These are phyloP conservation scores for Tenthredo livida DNA, from an alignment of 2,888 invertebrate genomes.

Conservation along the genomic window DNA sequence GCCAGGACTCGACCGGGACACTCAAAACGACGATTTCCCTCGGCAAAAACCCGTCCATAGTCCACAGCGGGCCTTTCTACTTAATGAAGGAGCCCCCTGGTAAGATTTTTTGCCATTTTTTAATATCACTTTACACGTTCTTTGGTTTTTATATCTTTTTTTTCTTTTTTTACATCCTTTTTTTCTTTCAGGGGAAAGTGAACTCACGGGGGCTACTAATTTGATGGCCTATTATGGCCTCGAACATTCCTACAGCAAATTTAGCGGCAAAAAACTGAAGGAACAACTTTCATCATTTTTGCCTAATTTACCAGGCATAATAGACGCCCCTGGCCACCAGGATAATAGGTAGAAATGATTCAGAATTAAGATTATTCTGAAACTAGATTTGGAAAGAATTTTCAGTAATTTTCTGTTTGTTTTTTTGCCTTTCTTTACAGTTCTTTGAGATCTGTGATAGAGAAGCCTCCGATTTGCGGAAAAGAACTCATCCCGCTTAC, in stretches of 20 bases:
- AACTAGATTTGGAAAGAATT: neutral
- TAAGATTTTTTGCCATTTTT: conserved; percentile 73
- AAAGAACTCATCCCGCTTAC: conserved; percentile 93
- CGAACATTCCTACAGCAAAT: conserved; percentile 98
- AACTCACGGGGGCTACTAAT: conserved; percentile 97
- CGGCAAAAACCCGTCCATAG: conserved; percentile 97
- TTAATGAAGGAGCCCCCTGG: conserved; percentile 98
- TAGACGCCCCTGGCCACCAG: conserved; percentile 92
- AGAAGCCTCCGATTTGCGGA: conserved; percentile 96
- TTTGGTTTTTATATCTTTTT: neutral
- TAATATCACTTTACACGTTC: neutral
- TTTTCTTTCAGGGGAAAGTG: conserved; percentile 88
- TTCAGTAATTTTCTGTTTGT: neutral
- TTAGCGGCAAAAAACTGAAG: conserved; percentile 97
- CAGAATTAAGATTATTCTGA: neutral
- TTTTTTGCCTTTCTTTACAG: conserved; percentile 79
- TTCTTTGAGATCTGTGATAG: conserved; percentile 95
- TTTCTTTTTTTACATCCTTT: too few species aligned
- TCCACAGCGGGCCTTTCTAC: conserved; percentile 98
- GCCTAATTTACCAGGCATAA: conserved; percentile 96
- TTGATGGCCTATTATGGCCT: conserved; percentile 97
- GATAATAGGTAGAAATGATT: conserved; percentile 82
- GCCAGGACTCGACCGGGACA: conserved; percentile 98
- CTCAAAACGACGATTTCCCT: conserved; percentile 98
- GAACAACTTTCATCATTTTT: conserved; percentile 97